These are phyloP conservation scores for Sphecodes monilicornis DNA, from an alignment of 2,888 invertebrate species.

Conservation along the genomic window DNA sequence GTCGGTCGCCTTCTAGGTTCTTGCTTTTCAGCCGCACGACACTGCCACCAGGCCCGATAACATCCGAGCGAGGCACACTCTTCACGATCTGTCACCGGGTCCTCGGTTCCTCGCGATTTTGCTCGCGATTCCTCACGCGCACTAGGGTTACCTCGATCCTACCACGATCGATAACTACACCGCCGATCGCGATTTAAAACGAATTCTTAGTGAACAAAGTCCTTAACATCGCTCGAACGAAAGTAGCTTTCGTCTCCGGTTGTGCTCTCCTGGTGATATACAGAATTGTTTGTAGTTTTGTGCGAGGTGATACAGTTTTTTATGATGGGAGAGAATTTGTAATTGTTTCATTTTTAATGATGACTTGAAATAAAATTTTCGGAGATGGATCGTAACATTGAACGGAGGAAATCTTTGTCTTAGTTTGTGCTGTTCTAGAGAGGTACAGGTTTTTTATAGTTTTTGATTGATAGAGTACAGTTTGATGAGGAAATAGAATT, in stretches of 20 bases:
- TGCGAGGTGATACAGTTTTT: neutral
- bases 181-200: neutral
- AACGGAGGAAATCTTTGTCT: too few species aligned
- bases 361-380: too few species aligned
- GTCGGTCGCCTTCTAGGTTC: neutral
- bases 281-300: neutral
- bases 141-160: neutral
- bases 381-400: too few species aligned
- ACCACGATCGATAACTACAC: neutral
- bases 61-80: slow-evolving; percentile 36
- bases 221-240: neutral
- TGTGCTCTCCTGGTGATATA: too few species aligned
- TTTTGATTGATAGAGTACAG: too few species aligned
- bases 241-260: too few species aligned
- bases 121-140: neutral
- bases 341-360: too few species aligned
- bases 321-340: too few species aligned
- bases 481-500: neutral
- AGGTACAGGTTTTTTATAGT: too few species aligned
- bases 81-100: neutral
- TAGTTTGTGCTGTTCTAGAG: too few species aligned
- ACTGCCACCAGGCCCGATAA: slow-evolving; percentile 30
- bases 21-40: slow-evolving; percentile 31
- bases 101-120: neutral
- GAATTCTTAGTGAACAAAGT: neutral